Percentiles rank a stretch among this genome's conserved stretches.
Conservation (phyloP, 2,888 invertebrate species). For the Drosophila austrosaltans region DNA sequence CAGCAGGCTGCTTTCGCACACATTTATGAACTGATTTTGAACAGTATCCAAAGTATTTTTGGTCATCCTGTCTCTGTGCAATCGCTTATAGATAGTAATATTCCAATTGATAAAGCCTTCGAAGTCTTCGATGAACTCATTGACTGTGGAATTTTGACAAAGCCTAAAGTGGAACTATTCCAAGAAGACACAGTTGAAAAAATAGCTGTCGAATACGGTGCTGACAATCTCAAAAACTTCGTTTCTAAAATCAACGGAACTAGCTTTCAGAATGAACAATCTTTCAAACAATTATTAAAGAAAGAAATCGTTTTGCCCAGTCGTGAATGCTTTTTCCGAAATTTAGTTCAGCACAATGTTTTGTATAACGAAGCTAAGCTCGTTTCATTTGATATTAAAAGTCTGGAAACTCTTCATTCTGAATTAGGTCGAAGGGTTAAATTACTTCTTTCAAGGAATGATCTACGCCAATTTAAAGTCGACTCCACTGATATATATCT, state of each 20-base stretch:
- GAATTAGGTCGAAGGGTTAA: neutral
- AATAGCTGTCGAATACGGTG: neutral
- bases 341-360: neutral
- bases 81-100: neutral
- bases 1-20: conserved; percentile 7
- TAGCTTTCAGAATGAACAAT: neutral
- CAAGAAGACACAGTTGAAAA: neutral
- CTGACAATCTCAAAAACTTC: neutral
- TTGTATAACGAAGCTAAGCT: neutral
- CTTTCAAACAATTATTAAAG: neutral
- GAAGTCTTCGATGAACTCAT: neutral
- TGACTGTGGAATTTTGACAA: neutral
- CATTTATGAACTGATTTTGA: conserved; percentile 2
- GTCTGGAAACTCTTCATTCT: neutral
- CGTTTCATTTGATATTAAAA: neutral
- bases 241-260: neutral
- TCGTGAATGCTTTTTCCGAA: neutral
- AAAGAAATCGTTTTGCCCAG: neutral
- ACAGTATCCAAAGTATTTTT: neutral
- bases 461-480: neutral
- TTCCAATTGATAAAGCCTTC: neutral
- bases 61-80: neutral
- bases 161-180: neutral
- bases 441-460: neutral
- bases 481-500: neutral